Evolutionary conservation across 2,888 invertebrate species (phyloP).

Genomic region (Pherbina coryleti): DNA sequence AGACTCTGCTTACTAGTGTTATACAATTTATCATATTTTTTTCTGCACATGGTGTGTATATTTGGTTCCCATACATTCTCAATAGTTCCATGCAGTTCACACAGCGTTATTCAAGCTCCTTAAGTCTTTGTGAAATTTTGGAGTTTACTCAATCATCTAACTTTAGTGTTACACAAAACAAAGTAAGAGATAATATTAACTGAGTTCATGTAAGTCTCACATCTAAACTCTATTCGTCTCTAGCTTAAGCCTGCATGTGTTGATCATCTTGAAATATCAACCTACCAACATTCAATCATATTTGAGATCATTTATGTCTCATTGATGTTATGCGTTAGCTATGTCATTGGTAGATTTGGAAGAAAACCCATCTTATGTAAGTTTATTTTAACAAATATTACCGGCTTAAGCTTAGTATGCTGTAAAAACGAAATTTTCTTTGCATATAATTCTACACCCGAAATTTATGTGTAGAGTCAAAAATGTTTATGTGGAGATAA

Average conservation of each 20-base stretch:
- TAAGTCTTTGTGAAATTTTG: slow-evolving; percentile 60
- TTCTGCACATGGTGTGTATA: slow-evolving; percentile 61
- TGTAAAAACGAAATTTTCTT: no score
- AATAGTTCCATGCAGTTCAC: slow-evolving; percentile 59
- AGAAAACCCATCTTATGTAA: slow-evolving; percentile 54
- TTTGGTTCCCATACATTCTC: slow-evolving; percentile 66
- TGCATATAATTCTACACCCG: no score
- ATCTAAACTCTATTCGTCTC: not conserved
- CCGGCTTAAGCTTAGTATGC: no score
- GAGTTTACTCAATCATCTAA: slow-evolving; percentile 46
- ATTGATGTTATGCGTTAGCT: slow-evolving; percentile 52
- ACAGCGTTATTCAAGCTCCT: slow-evolving; percentile 48
- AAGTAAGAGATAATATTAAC: slow-evolving; percentile 28
- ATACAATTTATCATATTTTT: slow-evolving; percentile 63
- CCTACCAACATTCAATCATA: slow-evolving; percentile 56
- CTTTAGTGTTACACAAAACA: slow-evolving; percentile 34
- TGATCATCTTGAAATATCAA: slow-evolving; percentile 56
- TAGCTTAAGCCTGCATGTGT: slow-evolving; percentile 45
- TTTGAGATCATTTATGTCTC: slow-evolving; percentile 57
- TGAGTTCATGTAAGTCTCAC: not conserved
- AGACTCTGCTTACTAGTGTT: slow-evolving; percentile 58
- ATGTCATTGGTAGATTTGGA: slow-evolving; percentile 52
- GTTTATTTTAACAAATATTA: slow-evolving; percentile 26
- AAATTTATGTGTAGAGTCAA: no score
- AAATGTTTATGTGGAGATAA: no score